Conservation (phyloP, 23 tunicate species). For the Halocynthia roretzi region DNA sequence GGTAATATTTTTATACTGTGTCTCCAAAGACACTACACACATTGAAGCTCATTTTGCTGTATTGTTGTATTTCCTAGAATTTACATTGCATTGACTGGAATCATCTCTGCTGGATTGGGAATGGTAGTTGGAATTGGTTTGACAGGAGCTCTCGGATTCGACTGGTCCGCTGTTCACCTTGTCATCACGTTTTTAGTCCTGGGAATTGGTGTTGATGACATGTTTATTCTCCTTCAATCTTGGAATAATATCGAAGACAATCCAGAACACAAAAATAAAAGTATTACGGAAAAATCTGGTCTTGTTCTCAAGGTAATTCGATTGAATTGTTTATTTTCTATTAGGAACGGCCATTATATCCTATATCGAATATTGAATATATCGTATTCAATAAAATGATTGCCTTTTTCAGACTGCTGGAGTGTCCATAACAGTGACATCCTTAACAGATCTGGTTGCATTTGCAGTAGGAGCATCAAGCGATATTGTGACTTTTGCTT, state of each 20-base stretch:
- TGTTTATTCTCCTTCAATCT: conserved; percentile 14
- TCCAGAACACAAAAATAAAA: conserved; percentile 1
- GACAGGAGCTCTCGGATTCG: conserved; percentile 7
- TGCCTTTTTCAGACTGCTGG: conserved; percentile 32
- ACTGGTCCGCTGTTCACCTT: conserved; percentile 6
- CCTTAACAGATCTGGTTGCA: conserved; percentile 32
- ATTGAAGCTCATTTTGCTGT: background rate
- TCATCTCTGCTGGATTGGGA: conserved; percentile 3
- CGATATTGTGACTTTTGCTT: conserved; percentile 10
- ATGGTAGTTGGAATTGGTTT: conserved; percentile 11
- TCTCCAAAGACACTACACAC: no score
- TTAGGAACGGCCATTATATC: background rate
- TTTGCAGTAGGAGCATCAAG: conserved; percentile 26
- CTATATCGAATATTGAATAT: background rate
- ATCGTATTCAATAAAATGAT: no score
- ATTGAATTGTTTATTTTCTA: background rate
- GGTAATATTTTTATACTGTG: background rate
- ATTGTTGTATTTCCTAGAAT: background rate
- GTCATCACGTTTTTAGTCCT: conserved; percentile 14
- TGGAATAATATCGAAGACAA: conserved; percentile 11
- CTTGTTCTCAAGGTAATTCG: background rate
- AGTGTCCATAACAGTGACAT: conserved; percentile 35
- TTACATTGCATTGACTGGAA: conserved; percentile 9
- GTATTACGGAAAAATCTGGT: conserved; percentile 4
- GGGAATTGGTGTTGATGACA: conserved; percentile 30